Base-by-base conservation (phyloP, 2,797 vertebrate genomes). In the Pangasius larnaudii region DNA sequence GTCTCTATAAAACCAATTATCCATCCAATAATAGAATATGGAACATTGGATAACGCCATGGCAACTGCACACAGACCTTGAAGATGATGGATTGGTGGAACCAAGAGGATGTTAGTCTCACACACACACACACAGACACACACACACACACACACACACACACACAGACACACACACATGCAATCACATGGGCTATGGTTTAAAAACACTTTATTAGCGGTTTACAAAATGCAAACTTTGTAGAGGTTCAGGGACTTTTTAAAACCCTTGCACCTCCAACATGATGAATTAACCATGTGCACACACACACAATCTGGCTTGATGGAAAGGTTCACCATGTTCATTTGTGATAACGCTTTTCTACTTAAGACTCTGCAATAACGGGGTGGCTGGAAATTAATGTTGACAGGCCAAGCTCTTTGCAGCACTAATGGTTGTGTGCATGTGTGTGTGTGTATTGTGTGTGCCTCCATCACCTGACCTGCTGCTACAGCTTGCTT, bases 391-490 rank as follows among this genome's bases (percentile, higher is more conserved):
- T 30, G 90, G 51, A 94, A 95, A 95, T 96, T 95, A 92, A 96
- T 95, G 93, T 91, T 91, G 94, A 95, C 95, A 95, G 65, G 93
- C 89, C 75, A 30, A 85, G 91, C 91, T 90, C 93, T 95, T 94
- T 94, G 94, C 92, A 90, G 93, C 77, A 83, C 93, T 95, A 96
- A 95, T 95, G 94, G 92, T 42, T 74, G 83, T 56, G 61, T 85
- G 79, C 75, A 85, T 81, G 69, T 89, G 89, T 90, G 85, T 65
- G 75, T 75, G 77, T 74, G 53, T 72, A 2, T 81, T 84, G 46
- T 84, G 80, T 92, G 87, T 90, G 87, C 91, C 86, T 88, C 33
- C 7, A 90, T 93, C 92, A 92, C 92, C 93, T 89, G 92, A 90
- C 88, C 88, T 85, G 90, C 89, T 89, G 89, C 90, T 83, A 81